These are phyloP conservation scores for Drosophila sordidula DNA, from an alignment of 2,888 invertebrate genomes.

Conservation along the genomic window DNA sequence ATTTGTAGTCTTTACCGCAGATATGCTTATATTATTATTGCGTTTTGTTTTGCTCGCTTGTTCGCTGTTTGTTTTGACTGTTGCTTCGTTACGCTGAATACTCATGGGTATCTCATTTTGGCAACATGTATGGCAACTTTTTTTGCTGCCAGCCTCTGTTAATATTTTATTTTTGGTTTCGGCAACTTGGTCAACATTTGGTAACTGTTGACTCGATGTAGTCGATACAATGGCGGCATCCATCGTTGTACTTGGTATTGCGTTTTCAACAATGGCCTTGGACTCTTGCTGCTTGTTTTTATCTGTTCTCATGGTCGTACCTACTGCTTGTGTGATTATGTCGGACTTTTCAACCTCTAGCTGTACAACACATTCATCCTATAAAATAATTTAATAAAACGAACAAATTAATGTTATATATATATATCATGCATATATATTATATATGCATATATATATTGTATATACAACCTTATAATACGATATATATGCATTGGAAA, in stretches of 20 bases:
- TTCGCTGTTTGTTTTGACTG: constrained; percentile 78
- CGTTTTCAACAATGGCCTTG: constrained; percentile 33
- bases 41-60: constrained; percentile 81
- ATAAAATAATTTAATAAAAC: constrained; percentile 32
- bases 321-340: constrained; percentile 26
- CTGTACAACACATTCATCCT: constrained; percentile 35
- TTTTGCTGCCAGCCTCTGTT: constrained; percentile 37
- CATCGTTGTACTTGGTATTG: constrained; percentile 14
- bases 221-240: constrained; percentile 14
- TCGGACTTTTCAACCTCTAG: constrained; percentile 19
- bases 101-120: constrained; percentile 32
- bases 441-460: too few relatives aligned
- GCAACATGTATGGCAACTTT: constrained; percentile 70
- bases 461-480: too few relatives aligned
- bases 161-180: constrained; percentile 17
- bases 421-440: too few relatives aligned
- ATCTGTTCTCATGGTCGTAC: constrained; percentile 19
- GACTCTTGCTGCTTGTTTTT: constrained; percentile 13
- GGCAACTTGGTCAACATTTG: constrained; percentile 23
- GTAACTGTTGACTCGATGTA: constrained; percentile 26
- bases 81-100: constrained; percentile 49
- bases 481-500: too few relatives aligned
- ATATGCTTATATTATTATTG: constrained; percentile 37
- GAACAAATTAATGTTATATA: too few relatives aligned
- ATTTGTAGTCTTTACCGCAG: constrained; percentile 33